Evolutionary conservation across 2,888 invertebrate genomes (phyloP).

Genomic region (Perithous albicinctus): DNA sequence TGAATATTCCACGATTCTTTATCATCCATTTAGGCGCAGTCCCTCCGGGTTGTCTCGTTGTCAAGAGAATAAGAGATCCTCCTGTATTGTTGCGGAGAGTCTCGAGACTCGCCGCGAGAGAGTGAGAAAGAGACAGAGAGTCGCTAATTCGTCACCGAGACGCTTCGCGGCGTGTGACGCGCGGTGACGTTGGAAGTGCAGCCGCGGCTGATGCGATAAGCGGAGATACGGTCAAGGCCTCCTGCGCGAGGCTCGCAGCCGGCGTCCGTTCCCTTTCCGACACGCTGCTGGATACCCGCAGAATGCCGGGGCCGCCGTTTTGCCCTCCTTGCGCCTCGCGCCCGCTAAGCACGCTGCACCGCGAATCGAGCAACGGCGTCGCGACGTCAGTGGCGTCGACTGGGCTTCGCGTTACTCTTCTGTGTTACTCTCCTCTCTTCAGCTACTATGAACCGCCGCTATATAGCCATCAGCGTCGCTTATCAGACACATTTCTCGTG

Average conservation of each 20-base stretch:
- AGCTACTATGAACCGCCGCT: too few species aligned
- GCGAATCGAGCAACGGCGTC: conserved; percentile 61
- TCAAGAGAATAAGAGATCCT: neutral
- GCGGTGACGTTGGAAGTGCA: conserved; percentile 76
- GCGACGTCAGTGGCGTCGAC: conserved; percentile 61
- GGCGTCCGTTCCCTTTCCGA: conserved; percentile 84
- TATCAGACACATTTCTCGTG: neutral
- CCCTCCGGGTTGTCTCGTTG: neutral
- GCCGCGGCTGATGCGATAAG: conserved; percentile 82
- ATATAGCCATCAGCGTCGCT: conserved; percentile 30
- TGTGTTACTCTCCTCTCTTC: conserved; percentile 10
- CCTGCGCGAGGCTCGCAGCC: conserved; percentile 77
- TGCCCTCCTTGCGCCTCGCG: conserved; percentile 50
- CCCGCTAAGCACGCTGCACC: conserved; percentile 63
- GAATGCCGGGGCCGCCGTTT: conserved; percentile 65
- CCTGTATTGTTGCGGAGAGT: neutral
- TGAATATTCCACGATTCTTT: neutral
- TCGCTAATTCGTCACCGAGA: conserved; percentile 66
- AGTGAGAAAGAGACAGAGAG: too few species aligned
- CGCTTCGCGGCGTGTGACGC: conserved; percentile 73
- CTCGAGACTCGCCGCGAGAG: conserved; percentile 28
- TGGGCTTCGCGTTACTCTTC: conserved; percentile 24
- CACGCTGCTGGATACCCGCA: conserved; percentile 75
- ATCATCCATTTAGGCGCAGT: neutral
- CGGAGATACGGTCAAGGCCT: conserved; percentile 85